phyloP scores from a whole-genome alignment of 2,888 invertebrate species.

The Leptopilina drosophilae region DNA sequence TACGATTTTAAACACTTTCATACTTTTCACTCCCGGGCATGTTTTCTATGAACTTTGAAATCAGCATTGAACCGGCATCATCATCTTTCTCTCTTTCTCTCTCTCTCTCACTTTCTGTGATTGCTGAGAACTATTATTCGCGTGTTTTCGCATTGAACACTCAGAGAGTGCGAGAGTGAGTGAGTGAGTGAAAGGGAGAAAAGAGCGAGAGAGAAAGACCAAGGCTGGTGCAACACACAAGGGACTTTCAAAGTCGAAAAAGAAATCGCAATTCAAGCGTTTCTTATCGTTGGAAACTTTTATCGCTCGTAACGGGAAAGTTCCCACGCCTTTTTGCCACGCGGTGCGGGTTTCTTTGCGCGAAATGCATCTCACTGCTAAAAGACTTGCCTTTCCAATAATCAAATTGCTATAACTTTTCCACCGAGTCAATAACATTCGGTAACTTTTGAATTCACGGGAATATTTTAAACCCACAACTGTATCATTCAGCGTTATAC shows the following conservation, averaged over 20 bases:
- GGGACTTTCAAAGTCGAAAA: conserved; percentile 37
- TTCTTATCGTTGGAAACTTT: conserved; percentile 39
- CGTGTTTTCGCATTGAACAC: conserved; percentile 41
- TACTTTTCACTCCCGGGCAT: background rate
- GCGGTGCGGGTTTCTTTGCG: conserved; percentile 33
- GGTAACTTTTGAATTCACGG: background rate
- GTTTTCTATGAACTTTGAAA: conserved; percentile 31
- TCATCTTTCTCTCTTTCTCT: background rate
- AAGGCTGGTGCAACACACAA: conserved; percentile 16
- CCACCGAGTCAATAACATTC: conserved; percentile 28
- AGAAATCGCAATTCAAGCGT: conserved; percentile 40
- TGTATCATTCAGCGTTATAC: background rate
- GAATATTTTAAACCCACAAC: conserved; percentile 3
- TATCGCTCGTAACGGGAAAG: conserved; percentile 37
- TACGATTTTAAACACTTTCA: background rate
- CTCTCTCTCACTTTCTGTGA: background rate
- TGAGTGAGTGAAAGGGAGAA: too few species aligned
- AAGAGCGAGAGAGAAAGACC: too few species aligned
- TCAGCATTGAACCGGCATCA: conserved; percentile 31
- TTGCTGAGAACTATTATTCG: conserved; percentile 36
- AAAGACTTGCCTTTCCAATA: conserved; percentile 37
- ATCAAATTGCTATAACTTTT: conserved; percentile 40
- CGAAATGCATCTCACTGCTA: conserved; percentile 31
- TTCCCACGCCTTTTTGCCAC: conserved; percentile 35
- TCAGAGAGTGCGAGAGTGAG: background rate